Percentiles rank a stretch among this genome's conserved stretches.
Conservation (phyloP, 2,888 invertebrate genomes). For the Trissolcus brochymenae region DNA sequence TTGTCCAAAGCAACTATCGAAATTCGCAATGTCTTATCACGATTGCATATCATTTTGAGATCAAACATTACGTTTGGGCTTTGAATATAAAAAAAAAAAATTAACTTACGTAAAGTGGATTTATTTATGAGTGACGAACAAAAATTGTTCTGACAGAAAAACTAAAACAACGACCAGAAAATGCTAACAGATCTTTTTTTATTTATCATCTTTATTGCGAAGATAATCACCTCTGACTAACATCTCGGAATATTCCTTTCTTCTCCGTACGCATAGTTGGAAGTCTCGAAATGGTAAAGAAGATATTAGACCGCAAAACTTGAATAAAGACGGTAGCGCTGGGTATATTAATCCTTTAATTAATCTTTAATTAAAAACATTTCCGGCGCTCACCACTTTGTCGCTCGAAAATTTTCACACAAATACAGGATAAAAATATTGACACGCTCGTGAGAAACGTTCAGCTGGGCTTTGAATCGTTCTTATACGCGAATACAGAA, state of each 20-base stretch:
- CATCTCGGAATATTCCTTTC: constrained; percentile 20
- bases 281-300: constrained; percentile 26
- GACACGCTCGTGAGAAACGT: constrained; percentile 42
- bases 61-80: no score
- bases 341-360: constrained; percentile 33
- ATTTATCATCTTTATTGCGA: constrained; percentile 23
- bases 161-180: constrained; percentile 5
- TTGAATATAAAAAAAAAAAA: not conserved
- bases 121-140: not conserved
- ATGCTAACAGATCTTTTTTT: constrained; percentile 1
- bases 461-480: constrained; percentile 51
- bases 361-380: constrained; percentile 44
- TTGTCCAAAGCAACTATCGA: constrained; percentile 3
- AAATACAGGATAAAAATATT: constrained; percentile 31
- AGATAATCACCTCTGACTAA: constrained; percentile 22
- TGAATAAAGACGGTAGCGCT: constrained; percentile 16
- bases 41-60: no score
- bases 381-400: not conserved
- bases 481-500: constrained; percentile 36
- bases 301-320: constrained; percentile 22
- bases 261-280: constrained; percentile 25
- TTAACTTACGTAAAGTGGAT: not conserved
- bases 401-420: constrained; percentile 20
- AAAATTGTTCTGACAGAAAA: not conserved
- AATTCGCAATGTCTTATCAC: not conserved